These are phyloP conservation scores for Chironomus striatipennis DNA, from an alignment of 1,140 invertebrate species.

Conservation along the genomic window DNA sequence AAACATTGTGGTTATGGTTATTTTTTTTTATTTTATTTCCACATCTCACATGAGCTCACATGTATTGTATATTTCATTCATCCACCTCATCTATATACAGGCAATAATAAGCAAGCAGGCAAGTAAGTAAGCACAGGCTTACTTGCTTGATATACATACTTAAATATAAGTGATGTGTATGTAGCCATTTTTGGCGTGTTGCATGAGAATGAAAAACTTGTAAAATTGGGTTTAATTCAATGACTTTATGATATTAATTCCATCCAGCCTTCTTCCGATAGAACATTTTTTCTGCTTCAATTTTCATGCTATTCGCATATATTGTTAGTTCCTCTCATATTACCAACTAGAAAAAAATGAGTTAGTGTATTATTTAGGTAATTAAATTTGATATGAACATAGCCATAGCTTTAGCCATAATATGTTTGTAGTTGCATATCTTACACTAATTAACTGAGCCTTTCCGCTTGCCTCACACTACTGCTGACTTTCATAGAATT, in stretches of 20 bases:
- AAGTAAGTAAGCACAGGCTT: no score
- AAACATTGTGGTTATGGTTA: not conserved
- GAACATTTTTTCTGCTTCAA: no score
- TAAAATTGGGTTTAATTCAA: not conserved
- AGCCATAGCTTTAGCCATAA: not conserved
- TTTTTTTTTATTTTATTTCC: not conserved
- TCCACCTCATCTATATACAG: not conserved
- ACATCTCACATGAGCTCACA: not conserved
- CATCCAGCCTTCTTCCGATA: no score
- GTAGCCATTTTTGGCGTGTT: slow-evolving; percentile 6
- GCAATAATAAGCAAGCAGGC: no score
- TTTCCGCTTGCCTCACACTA: not conserved
- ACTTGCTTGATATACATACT: no score
- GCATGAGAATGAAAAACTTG: not conserved
- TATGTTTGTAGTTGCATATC: not conserved
- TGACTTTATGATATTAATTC: no score
- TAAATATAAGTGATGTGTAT: not conserved
- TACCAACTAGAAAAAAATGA: no score
- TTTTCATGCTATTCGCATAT: no score
- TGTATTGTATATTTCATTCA: not conserved
- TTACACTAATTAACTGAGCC: not conserved
- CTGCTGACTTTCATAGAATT: slow-evolving; percentile 4
- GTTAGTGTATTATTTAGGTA: not conserved
- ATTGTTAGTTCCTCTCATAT: no score
- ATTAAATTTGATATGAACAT: not conserved